Conservation (phyloP, 2,888 invertebrate species). For the Aethes cnicana region DNA sequence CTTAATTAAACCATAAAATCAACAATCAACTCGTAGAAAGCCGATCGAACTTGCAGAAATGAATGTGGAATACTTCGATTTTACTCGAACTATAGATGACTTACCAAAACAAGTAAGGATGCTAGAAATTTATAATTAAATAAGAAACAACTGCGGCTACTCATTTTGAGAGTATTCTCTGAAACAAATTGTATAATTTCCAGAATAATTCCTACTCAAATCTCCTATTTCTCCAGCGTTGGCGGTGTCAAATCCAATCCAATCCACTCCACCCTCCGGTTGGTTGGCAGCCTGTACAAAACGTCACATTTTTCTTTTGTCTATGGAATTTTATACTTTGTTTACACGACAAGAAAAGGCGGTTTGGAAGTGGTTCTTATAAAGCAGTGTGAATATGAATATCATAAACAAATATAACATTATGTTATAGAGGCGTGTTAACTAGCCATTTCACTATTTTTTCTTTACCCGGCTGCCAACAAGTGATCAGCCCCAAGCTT, state of each 20-base stretch:
- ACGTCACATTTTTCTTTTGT: slow-evolving; percentile 23
- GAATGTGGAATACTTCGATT: not conserved
- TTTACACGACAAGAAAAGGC: not conserved
- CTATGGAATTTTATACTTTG: slow-evolving; percentile 2
- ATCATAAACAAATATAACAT: no score
- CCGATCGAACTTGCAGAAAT: slow-evolving; percentile 18
- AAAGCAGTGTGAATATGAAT: not conserved
- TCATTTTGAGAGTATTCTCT: slow-evolving; percentile 44
- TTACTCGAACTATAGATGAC: slow-evolving; percentile 36
- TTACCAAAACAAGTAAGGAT: slow-evolving; percentile 64
- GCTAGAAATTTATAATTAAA: slow-evolving; percentile 55
- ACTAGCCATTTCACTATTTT: no score
- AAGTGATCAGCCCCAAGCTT: no score
- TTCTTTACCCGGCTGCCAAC: no score
- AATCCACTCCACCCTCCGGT: slow-evolving; percentile 25
- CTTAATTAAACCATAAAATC: slow-evolving; percentile 65
- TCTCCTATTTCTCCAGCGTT: slow-evolving; percentile 13
- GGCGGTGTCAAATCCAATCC: slow-evolving; percentile 27
- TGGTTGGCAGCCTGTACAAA: slow-evolving; percentile 29
- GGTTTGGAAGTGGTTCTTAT: not conserved
- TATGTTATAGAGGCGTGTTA: no score
- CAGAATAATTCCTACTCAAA: slow-evolving; percentile 18
- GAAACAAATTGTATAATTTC: slow-evolving; percentile 12
- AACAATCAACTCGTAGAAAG: slow-evolving; percentile 47
- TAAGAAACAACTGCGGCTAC: slow-evolving; percentile 49